Evolutionary conservation across 1,140 invertebrate species (phyloP).

Genomic region (Zaprionus taronus): DNA sequence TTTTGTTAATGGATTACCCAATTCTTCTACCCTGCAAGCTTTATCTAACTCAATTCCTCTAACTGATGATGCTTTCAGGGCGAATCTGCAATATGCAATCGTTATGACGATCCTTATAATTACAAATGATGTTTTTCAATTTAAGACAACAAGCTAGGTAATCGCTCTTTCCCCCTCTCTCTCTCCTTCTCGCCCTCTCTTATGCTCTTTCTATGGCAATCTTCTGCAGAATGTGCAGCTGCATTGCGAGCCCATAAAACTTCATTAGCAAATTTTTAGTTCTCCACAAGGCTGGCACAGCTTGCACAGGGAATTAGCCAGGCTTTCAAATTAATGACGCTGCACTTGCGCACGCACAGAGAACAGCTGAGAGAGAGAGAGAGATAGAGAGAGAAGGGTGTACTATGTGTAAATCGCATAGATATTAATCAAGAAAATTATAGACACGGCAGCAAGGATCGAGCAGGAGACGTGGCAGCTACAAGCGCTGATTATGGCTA

Average conservation of each 20-base stretch:
- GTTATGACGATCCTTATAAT: slow-evolving; percentile 31
- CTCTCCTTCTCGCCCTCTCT: background rate
- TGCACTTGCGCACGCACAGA: slow-evolving; percentile 29
- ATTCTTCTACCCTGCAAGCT: background rate
- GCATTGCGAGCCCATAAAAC: slow-evolving; percentile 72
- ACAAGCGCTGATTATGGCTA: slow-evolving; percentile 71
- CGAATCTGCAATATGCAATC: background rate
- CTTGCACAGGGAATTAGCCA: slow-evolving; percentile 59
- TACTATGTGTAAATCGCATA: slow-evolving; percentile 70
- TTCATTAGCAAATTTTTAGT: slow-evolving; percentile 64
- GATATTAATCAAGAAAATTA: slow-evolving; percentile 83
- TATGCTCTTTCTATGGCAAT: background rate
- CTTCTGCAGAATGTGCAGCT: slow-evolving; percentile 40
- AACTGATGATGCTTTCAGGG: no score
- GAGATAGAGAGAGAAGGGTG: slow-evolving; percentile 6
- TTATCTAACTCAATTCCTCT: background rate
- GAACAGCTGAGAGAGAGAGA: background rate
- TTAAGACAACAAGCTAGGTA: slow-evolving; percentile 34
- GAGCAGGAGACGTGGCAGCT: slow-evolving; percentile 7
- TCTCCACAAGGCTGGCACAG: background rate
- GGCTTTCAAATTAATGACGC: slow-evolving; percentile 73
- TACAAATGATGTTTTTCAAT: slow-evolving; percentile 48
- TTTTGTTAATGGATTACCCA: background rate
- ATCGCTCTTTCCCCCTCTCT: background rate
- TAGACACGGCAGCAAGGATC: slow-evolving; percentile 41